Conservation (phyloP, 1,140 invertebrate species). For the Pogonomyrmex californicus region DNA sequence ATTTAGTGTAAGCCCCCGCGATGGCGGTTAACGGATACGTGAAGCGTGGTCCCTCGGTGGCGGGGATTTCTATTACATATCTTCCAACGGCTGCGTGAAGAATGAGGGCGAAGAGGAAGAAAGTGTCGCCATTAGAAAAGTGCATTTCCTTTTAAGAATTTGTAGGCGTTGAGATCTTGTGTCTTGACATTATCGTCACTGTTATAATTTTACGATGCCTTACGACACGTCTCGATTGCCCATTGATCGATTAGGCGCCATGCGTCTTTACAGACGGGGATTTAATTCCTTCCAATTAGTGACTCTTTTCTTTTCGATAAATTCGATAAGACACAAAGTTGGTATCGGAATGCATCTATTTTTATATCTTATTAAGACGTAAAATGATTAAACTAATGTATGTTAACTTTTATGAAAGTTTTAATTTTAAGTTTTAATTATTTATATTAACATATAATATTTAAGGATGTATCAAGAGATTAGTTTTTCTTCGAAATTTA, state of each 20-base stretch:
- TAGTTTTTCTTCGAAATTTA: constrained; percentile 6
- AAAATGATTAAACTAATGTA: neutral
- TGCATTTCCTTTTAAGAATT: constrained; percentile 36
- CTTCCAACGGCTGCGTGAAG: neutral
- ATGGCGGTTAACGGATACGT: neutral
- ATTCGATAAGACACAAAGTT: neutral
- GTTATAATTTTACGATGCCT: neutral
- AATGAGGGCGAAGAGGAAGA: neutral
- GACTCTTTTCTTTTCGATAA: neutral
- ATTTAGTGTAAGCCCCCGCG: constrained; percentile 75
- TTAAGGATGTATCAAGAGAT: neutral
- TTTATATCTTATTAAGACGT: neutral
- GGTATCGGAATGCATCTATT: neutral
- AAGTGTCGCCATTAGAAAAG: constrained; percentile 46
- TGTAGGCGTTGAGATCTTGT: constrained; percentile 31
- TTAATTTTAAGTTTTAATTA: constrained; percentile 6
- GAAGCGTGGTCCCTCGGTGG: constrained; percentile 28
- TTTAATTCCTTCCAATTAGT: constrained; percentile 6
- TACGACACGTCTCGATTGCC: neutral
- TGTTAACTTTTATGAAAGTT: neutral
- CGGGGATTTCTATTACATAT: constrained; percentile 70
- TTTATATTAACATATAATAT: neutral
- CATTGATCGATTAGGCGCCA: neutral
- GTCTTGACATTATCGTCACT: neutral
- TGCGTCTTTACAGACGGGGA: neutral